Base-by-base conservation (phyloP, 2,113 vertebrate genomes). In the Gadus chalcogrammus region DNA sequence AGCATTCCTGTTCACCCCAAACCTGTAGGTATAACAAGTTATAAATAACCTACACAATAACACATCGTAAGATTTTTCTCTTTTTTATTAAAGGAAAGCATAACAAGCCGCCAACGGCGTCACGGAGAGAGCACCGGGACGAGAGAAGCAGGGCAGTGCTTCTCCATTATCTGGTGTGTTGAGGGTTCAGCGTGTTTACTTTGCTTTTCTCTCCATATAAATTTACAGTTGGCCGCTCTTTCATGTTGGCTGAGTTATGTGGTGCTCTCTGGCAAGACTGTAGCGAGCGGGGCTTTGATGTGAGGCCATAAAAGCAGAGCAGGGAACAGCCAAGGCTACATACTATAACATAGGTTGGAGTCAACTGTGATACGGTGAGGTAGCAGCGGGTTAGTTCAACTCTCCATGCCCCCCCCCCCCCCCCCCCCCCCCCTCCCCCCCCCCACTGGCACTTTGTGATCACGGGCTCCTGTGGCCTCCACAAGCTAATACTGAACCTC, bases 201-300 rank as follows among this genome's bases (percentile, higher is more conserved):
- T 82, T 65, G 72, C 53, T 56, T 70, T 74, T 74, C 75, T 78
- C 75, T 84, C 76, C 52, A 67, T 74, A 80, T 68, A 84, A 80
- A 81, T 80, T 66, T 86, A 88, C 69, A 73, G 79, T 69, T 48
- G 24, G 61, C 68, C 27, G 60, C 64, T 68, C 87, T 88, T 89
- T 88, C 77, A 88, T 89, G 85, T 87, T 78, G 75, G 62, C 74
- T 88, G 89, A 88, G 74, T 88, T 87, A 86, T 85, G 87, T 84
- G 79, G 68, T 66, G 74, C 69, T 75, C 69, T 82, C 72, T 87
- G 81, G 79, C 75, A 79, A 62, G 63, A 70, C 69, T 83, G 72
- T 75, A 69, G 80, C 42, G 63, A 78, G 71, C 59, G 67, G 74
- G 64, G 75, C 87, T 91, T 91, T 89, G 86, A 91, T 88, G 84